These are phyloP conservation scores for Lycocerus yunnanus DNA, from an alignment of 2,888 invertebrate genomes.

Conservation along the genomic window DNA sequence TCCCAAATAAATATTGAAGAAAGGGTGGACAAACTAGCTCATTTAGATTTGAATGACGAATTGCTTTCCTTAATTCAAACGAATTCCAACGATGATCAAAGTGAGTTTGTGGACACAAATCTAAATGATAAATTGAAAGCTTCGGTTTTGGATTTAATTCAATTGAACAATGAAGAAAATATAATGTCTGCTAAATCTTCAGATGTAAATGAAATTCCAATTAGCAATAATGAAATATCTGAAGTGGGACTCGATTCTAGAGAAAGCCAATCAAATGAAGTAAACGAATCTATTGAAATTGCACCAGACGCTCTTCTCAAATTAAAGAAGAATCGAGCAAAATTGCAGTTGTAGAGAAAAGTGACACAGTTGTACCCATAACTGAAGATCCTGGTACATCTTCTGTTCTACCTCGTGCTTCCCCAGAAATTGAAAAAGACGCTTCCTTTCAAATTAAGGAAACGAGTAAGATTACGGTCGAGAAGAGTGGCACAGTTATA, in stretches of 20 bases:
- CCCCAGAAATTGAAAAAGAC: slow-evolving; percentile 1
- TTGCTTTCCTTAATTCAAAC: not conserved
- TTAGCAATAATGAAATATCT: not conserved
- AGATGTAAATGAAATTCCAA: not conserved
- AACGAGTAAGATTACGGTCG: slow-evolving; percentile 46
- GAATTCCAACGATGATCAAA: not conserved
- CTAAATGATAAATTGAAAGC: not conserved
- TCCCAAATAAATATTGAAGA: not conserved
- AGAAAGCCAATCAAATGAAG: not conserved
- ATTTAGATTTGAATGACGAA: not conserved
- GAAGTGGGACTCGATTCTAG: not conserved
- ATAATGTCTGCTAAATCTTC: not conserved
- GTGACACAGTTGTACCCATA: slow-evolving; percentile 53
- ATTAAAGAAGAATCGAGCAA: slow-evolving; percentile 32
- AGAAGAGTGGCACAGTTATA: slow-evolving; percentile 54
- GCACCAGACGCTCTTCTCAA: not conserved
- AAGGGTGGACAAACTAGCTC: not conserved
- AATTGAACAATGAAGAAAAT: not conserved
- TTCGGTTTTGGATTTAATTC: not conserved
- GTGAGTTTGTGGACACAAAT: not conserved
- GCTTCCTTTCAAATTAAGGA: not conserved
- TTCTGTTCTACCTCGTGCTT: not conserved
- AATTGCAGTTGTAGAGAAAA: slow-evolving; percentile 52
- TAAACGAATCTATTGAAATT: not conserved
- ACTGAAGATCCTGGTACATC: slow-evolving; percentile 33